Base-by-base conservation (phyloP, 2,113 vertebrate genomes). In the Psittacus erithacus region DNA sequence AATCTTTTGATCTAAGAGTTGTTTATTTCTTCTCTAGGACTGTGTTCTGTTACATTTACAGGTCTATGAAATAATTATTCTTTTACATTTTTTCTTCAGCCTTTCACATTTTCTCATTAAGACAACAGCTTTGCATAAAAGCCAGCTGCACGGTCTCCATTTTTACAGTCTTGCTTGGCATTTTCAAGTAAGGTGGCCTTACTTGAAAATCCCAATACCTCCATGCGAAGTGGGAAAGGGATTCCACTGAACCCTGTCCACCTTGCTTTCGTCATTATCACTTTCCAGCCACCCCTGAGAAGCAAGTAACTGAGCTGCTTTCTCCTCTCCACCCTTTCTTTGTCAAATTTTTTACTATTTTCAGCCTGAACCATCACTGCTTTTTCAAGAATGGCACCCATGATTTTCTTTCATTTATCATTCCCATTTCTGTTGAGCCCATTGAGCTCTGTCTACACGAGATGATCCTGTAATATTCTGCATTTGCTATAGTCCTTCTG, bases 91-190 rank as follows among this genome's bases (percentile, higher is more conserved):
- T 82, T 91, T 96, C 53, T 88, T 97, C 85, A 89, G 75, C 67
- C 93, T 96, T 97, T 96, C 92, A 79, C 94, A 94, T 86, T 94
- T 97, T 98, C 95, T 97, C 93, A 95, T 97, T 97, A 97, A 95
- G 91, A 93, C 86, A 97, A 92, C 89, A 95, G 84, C 90, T 97
- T 97, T 95, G 81, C 94, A 92, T 89, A 82, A 79, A 95, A 97
- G 70, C 86, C 95, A 97, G 91, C 93, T 97, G 96, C 84, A 94
- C 39, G 94, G 63, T 93, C 85, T 97, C 96, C 2, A n/a, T 64
- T 97, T 96, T 98, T 89, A 97, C 35, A 86, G 57, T 87, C 73
- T 92, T 95, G 57, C 50, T 35, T 38, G 11, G 59, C 53, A 64
- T 96, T 91, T 59, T 59, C 20, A 35, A 35, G 55, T 55, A 70